phyloP scores from a whole-genome alignment of 2,888 invertebrate species.

The Notodonta ziczac region DNA sequence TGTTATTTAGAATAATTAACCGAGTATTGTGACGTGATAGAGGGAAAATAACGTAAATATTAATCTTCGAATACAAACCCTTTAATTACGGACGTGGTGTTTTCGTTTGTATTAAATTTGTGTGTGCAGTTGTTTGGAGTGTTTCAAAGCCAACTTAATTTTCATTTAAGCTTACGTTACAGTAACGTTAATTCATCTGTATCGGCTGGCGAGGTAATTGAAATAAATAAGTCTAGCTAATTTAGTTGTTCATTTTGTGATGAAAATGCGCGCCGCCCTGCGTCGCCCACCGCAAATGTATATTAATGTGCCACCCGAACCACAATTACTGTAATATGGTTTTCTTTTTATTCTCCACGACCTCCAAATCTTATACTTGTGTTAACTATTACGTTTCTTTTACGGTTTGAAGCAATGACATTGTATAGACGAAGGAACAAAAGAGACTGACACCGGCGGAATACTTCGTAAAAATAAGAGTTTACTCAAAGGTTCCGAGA shows the following conservation, averaged over 20 bases:
- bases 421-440: slow-evolving; percentile 53
- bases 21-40: slow-evolving; percentile 72
- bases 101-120: slow-evolving; percentile 49
- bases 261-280: slow-evolving; percentile 59
- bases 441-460: slow-evolving; percentile 38
- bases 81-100: slow-evolving; percentile 43
- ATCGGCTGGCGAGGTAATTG: slow-evolving; percentile 34
- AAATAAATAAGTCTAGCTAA: slow-evolving; percentile 53
- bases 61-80: slow-evolving; percentile 50
- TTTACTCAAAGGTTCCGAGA: slow-evolving; percentile 38
- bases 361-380: slow-evolving; percentile 74
- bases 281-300: slow-evolving; percentile 63
- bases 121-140: slow-evolving; percentile 31
- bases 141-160: slow-evolving; percentile 20
- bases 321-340: slow-evolving; percentile 76
- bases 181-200: slow-evolving; percentile 36
- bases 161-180: slow-evolving; percentile 24
- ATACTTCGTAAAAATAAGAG: slow-evolving; percentile 42
- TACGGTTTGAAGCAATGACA: slow-evolving; percentile 66
- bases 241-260: slow-evolving; percentile 72
- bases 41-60: slow-evolving; percentile 68
- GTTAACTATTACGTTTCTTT: slow-evolving; percentile 73
- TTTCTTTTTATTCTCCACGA: slow-evolving; percentile 72
- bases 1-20: slow-evolving; percentile 82
- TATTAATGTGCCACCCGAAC: slow-evolving; percentile 77